Percentiles rank a stretch among this genome's conserved stretches.
phyloP scores from a whole-genome alignment of 2,797 vertebrate species.

The Chlorospingus semifuscus region DNA sequence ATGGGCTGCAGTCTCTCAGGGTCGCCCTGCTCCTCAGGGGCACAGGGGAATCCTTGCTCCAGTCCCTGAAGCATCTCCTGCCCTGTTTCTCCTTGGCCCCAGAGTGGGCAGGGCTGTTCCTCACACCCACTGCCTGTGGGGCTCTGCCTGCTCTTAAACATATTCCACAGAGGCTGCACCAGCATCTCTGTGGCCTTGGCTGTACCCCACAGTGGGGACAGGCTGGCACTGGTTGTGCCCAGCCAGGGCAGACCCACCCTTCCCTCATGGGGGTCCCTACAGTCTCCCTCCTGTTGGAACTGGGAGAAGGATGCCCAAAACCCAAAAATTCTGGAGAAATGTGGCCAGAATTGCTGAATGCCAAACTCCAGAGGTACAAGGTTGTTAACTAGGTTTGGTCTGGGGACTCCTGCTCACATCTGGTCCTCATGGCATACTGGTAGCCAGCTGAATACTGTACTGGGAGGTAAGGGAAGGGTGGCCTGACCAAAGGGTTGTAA shows the following conservation, averaged over 20 bases:
- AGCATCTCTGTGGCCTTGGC: background rate
- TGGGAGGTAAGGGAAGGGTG: background rate
- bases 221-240: background rate
- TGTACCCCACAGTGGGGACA: accelerated
- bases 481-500: background rate
- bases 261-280: background rate
- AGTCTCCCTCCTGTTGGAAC: too few relatives aligned
- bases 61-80: background rate
- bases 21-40: background rate
- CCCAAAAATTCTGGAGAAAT: background rate
- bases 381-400: background rate
- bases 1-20: background rate
- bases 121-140: background rate
- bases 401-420: background rate
- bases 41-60: background rate
- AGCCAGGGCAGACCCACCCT: accelerated
- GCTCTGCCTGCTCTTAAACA: background rate
- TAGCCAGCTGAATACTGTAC: background rate
- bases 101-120: background rate
- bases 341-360: background rate
- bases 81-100: too few relatives aligned
- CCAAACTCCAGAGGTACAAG: background rate
- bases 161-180: accelerated
- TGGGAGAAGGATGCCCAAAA: too few relatives aligned
- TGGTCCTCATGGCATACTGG: background rate